phyloP scores from a whole-genome alignment of 2,113 vertebrate genomes.

The Mormoops blainvillei region DNA sequence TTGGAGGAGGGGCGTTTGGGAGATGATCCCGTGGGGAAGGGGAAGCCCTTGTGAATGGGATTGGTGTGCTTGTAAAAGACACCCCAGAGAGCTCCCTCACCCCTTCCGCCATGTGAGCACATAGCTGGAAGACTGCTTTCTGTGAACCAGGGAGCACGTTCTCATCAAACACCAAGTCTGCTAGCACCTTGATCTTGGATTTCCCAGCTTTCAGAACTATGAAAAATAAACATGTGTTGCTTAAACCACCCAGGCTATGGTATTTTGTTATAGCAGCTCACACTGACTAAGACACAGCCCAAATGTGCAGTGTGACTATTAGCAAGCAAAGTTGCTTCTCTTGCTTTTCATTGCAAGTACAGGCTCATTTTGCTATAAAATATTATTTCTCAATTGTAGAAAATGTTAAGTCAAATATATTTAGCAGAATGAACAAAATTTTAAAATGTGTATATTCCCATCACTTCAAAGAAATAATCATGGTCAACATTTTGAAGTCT shows the following conservation, averaged over 20 bases:
- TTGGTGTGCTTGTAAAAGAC: not conserved
- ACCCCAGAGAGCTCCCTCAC: not conserved
- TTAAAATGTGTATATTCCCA: not conserved
- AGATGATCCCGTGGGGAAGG: not conserved
- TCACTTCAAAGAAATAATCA: conserved; percentile 7
- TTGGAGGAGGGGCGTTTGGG: not conserved
- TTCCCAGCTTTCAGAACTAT: not conserved
- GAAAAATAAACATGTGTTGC: not conserved
- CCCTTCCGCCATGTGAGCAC: not conserved
- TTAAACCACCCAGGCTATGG: not conserved
- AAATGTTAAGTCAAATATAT: not conserved
- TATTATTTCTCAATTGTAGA: not conserved
- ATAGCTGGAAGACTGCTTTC: not conserved
- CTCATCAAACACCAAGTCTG: not conserved
- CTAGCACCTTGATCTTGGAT: not conserved
- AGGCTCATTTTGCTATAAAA: not conserved
- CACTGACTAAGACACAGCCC: not conserved
- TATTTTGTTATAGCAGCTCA: not conserved
- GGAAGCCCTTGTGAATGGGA: not conserved
- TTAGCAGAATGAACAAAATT: not conserved
- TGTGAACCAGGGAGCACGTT: not conserved
- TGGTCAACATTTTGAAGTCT: not conserved
- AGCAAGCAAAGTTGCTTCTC: not conserved
- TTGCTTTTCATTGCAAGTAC: not conserved
- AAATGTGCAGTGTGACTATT: not conserved